Evolutionary conservation across 2,797 vertebrate species (phyloP).

Genomic region (Anableps anableps): DNA sequence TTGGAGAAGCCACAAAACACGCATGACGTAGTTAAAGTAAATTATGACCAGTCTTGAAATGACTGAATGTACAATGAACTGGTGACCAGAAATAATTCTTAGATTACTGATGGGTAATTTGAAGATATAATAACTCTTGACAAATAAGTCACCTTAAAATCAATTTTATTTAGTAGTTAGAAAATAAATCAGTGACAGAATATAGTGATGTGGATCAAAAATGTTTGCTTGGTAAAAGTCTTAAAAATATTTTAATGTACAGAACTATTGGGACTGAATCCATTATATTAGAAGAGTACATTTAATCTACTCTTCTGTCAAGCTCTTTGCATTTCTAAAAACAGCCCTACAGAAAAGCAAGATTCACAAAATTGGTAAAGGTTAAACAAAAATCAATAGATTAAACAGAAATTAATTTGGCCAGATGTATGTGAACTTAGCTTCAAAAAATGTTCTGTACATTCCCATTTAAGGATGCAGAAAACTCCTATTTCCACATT

Average conservation of each 20-base stretch:
- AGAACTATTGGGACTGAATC: not conserved
- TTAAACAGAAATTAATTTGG: too few relatives aligned
- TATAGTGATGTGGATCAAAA: not conserved
- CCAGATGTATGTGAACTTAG: too few relatives aligned
- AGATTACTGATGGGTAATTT: constrained; percentile 8
- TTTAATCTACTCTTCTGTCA: too few relatives aligned
- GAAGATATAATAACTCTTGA: not conserved
- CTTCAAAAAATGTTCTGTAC: too few relatives aligned
- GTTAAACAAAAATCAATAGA: too few relatives aligned
- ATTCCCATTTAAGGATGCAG: too few relatives aligned
- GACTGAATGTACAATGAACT: constrained; percentile 17
- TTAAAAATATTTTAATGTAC: not conserved
- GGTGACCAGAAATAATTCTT: not conserved
- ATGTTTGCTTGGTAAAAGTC: not conserved
- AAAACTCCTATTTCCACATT: too few relatives aligned
- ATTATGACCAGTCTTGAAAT: constrained; percentile 28
- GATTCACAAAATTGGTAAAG: too few relatives aligned
- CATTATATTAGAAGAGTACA: not conserved
- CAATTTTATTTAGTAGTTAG: not conserved
- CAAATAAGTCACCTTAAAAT: constrained; percentile 16
- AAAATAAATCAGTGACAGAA: not conserved
- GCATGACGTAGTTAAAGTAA: constrained; percentile 26
- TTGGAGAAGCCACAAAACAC: constrained; percentile 30
- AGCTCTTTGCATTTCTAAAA: too few relatives aligned
- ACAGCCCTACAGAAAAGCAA: too few relatives aligned